Conservation (phyloP, 2,113 vertebrate species). For the Tetrao urogallus region DNA sequence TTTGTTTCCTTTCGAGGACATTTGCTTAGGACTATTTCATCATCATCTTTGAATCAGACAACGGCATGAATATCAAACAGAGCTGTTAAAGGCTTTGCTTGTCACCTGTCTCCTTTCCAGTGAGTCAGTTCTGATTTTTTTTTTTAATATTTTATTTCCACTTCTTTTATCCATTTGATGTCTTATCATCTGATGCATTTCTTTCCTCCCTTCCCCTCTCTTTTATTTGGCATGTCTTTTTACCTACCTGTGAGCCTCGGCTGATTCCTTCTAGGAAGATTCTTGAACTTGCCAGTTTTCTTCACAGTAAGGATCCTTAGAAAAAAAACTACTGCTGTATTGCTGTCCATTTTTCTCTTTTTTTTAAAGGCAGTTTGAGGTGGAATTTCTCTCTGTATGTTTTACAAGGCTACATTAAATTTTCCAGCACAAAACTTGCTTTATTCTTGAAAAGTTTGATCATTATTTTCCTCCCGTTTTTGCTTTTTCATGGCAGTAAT, state of each 20-base stretch:
- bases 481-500: neutral
- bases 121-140: neutral
- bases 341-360: neutral
- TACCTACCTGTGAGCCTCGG: neutral
- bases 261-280: neutral
- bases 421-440: neutral
- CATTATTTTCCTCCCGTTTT: neutral
- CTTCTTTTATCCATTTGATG: neutral
- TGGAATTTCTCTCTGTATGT: neutral
- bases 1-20: slow-evolving; percentile 49
- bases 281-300: neutral
- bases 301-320: neutral
- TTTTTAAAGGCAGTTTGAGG: neutral
- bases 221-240: neutral
- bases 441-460: neutral
- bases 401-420: neutral
- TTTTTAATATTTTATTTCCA: neutral
- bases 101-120: slow-evolving; percentile 53
- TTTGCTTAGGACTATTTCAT: slow-evolving; percentile 41
- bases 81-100: slow-evolving; percentile 23
- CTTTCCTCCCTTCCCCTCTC: neutral
- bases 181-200: neutral
- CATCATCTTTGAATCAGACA: neutral
- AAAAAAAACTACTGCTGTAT: neutral
- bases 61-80: slow-evolving; percentile 25